Base-by-base conservation (phyloP, 2,888 invertebrate genomes). In the Habroteleia sp. region DNA sequence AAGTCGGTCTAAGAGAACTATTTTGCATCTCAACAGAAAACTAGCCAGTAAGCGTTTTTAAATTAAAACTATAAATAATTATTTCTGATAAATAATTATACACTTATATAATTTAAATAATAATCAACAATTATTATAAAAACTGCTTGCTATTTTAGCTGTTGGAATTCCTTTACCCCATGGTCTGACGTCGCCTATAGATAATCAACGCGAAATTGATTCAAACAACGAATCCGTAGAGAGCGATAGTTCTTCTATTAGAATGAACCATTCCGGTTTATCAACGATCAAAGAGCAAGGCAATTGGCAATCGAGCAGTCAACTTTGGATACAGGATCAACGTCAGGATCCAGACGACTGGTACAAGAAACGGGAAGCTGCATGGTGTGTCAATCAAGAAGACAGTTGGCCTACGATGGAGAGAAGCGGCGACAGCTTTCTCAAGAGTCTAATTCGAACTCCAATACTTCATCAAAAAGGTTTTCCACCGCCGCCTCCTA, bases 11-110 rank as follows among this genome's bases (percentile, higher is more conserved):
- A 88, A 89, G 69, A 83, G 90, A 71, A 90, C 90, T 56, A 83
- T 89, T 7, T 85, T 91, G 39, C 86, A 89, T 10, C 86, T 92
- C 5, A 91, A 91, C 79, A 89, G 88, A 63, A 89, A 89, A 77
- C 84, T 91, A 48, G 83, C 89, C 66, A 88, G 91, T 91, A 83
- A 78, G 84, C 14, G 11, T 23, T 16, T 7, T 31, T 44, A 16
- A 42, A n/a, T n/a, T n/a, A n/a, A n/a, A n/a, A n/a, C n/a, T n/a
- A n/a, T n/a, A n/a, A n/a, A n/a, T n/a, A n/a, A n/a, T n/a, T n/a
- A n/a, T n/a, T n/a, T n/a, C n/a, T n/a, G n/a, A n/a, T n/a, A n/a
- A n/a, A n/a, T n/a, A n/a, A n/a, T n/a, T n/a, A n/a, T 42, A 20
- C 5, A 16, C 3, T 16, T 10, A 16, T 16, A n/a, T 39, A 39